These are phyloP conservation scores for Tragelaphus strepsiceros DNA, from an alignment of 2,113 vertebrate genomes.

Conservation along the genomic window DNA sequence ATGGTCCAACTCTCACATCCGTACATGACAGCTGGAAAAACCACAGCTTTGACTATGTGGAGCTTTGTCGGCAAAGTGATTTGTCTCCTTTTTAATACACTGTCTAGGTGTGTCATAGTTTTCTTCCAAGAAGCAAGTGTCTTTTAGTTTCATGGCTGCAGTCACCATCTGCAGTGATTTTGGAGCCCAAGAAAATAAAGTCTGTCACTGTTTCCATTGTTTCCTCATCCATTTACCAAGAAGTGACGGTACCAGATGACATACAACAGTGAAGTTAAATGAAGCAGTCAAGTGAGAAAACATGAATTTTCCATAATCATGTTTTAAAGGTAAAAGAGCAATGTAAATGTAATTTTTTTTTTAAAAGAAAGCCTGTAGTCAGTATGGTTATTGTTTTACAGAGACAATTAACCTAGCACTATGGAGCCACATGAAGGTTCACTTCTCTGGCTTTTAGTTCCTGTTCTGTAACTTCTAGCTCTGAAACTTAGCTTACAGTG, in stretches of 20 bases:
- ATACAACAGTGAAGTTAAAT: not conserved
- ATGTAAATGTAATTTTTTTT: not conserved
- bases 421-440: not conserved
- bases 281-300: not conserved
- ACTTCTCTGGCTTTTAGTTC: not conserved
- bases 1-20: not conserved
- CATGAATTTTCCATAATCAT: not conserved
- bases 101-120: not conserved
- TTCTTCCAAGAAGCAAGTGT: not conserved
- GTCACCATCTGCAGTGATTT: not conserved
- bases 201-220: not conserved
- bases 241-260: not conserved
- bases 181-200: not conserved
- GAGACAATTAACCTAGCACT: not conserved
- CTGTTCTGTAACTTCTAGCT: not conserved
- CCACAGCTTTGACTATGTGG: not conserved
- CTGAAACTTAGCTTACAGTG: not conserved
- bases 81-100: not conserved
- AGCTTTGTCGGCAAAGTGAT: not conserved
- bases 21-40: not conserved
- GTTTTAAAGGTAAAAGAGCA: constrained; percentile 26
- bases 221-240: not conserved
- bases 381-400: not conserved
- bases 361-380: not conserved
- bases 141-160: not conserved